Evolutionary conservation across 2,797 vertebrate genomes (phyloP).

Genomic region (Channa striata): DNA sequence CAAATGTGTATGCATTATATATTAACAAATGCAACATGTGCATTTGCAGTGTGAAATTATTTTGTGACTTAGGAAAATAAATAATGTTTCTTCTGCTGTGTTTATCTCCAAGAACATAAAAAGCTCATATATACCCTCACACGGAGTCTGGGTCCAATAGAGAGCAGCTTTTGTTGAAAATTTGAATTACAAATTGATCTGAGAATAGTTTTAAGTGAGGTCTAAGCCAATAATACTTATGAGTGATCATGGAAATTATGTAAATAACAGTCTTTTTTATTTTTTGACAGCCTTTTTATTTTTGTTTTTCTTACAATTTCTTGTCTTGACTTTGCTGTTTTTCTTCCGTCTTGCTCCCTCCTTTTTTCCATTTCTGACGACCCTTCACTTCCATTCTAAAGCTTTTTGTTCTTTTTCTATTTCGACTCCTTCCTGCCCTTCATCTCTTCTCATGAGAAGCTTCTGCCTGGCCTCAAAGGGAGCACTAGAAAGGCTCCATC

Average conservation of each 20-base stretch:
- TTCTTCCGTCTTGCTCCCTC: conserved; percentile 18
- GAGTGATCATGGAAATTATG: conserved; percentile 55
- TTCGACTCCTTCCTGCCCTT: conserved; percentile 62
- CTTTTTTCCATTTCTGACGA: conserved; percentile 45
- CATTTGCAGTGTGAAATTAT: background rate
- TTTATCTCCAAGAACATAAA: conserved; percentile 10
- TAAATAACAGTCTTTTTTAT: conserved; percentile 37
- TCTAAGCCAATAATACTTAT: conserved; percentile 52
- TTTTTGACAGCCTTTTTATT: conserved; percentile 46
- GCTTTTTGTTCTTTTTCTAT: conserved; percentile 60
- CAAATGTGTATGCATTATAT: no score
- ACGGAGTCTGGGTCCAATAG: conserved; percentile 6
- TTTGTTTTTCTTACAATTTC: conserved; percentile 28
- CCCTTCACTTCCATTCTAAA: conserved; percentile 53
- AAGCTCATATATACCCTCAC: conserved; percentile 2
- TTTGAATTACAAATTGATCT: conserved; percentile 70
- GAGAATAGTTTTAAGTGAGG: conserved; percentile 54
- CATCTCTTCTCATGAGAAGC: conserved; percentile 70
- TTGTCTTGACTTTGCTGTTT: conserved; percentile 32
- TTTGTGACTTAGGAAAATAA: conserved; percentile 17
- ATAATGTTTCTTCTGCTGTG: conserved; percentile 4
- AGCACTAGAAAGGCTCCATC: conserved; percentile 75
- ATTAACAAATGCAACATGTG: no score
- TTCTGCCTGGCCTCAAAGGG: conserved; percentile 70
- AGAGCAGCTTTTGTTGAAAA: conserved; percentile 35